These are phyloP conservation scores for Pectinophora gossypiella DNA, from an alignment of 1,140 invertebrate genomes.

Conservation along the genomic window DNA sequence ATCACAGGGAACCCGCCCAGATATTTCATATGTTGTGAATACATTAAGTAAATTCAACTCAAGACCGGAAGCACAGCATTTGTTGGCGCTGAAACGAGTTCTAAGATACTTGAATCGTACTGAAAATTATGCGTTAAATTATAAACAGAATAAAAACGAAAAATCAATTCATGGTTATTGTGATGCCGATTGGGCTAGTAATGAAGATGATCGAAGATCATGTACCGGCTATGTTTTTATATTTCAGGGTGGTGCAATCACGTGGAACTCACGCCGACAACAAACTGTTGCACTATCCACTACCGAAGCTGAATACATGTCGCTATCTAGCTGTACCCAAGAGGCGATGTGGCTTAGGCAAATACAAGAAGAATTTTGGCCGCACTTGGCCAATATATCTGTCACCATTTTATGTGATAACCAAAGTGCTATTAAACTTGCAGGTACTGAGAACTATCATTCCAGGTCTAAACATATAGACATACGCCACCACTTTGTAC, in stretches of 20 bases:
- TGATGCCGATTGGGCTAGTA: conserved; percentile 22
- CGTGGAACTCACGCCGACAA: neutral
- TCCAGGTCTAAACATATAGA: neutral
- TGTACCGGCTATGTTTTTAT: conserved; percentile 8
- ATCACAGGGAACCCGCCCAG: conserved; percentile 5
- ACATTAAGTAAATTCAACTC: conserved; percentile 5
- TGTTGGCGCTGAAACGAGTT: conserved; percentile 7
- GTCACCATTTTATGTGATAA: neutral
- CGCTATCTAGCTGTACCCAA: neutral
- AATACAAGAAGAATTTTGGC: neutral
- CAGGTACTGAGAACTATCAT: neutral
- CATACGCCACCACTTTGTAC: neutral
- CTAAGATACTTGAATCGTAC: conserved; percentile 9
- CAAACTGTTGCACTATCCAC: conserved; percentile 1
- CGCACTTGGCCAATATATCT: neutral
- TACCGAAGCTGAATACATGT: neutral
- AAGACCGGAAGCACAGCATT: neutral
- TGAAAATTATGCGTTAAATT: neutral
- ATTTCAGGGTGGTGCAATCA: neutral
- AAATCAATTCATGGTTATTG: conserved; percentile 8
- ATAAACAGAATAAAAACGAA: neutral
- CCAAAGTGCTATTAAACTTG: neutral
- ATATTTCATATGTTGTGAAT: conserved; percentile 9
- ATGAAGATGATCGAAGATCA: conserved; percentile 15
- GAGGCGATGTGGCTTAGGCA: neutral